Percentiles rank a stretch among this genome's conserved stretches.
Evolutionary conservation across 2,888 invertebrate genomes (phyloP).

Genomic region (Trichogramma dendrolimi): DNA sequence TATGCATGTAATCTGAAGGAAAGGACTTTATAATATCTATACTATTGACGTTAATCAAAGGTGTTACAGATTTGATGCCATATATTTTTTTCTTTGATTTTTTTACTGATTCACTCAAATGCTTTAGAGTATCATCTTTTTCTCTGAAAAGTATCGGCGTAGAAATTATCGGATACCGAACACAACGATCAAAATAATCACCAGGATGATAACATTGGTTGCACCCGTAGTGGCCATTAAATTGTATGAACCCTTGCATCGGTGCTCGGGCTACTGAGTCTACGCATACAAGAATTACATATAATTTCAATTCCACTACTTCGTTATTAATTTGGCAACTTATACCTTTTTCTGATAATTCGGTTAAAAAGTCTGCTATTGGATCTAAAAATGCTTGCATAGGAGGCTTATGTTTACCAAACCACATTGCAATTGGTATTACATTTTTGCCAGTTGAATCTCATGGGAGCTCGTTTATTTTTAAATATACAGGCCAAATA

Average conservation of each 20-base stretch:
- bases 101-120: too few relatives aligned
- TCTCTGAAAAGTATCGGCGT: too few relatives aligned
- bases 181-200: slow-evolving; percentile 9
- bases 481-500: slow-evolving; percentile 28
- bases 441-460: slow-evolving; percentile 9
- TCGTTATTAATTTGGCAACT: slow-evolving; percentile 13
- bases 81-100: too few relatives aligned
- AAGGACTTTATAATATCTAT: too few relatives aligned
- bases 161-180: slow-evolving; percentile 28
- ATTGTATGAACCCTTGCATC: slow-evolving; percentile 19
- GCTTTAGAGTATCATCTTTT: too few relatives aligned
- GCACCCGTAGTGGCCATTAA: slow-evolving; percentile 24
- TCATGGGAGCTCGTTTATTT: slow-evolving; percentile 26
- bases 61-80: too few relatives aligned
- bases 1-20: too few relatives aligned
- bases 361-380: slow-evolving; percentile 17
- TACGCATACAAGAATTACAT: slow-evolving; percentile 14
- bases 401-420: slow-evolving; percentile 22
- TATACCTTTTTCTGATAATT: slow-evolving; percentile 18
- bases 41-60: too few relatives aligned
- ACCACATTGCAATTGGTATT: slow-evolving; percentile 21
- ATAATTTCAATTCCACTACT: slow-evolving; percentile 10
- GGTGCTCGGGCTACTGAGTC: slow-evolving; percentile 25
- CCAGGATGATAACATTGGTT: slow-evolving; percentile 21
- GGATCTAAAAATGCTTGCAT: slow-evolving; percentile 25